A percentile compares a stretch with the other conserved stretches of the same genome.
Evolutionary conservation across 2,888 invertebrate genomes (phyloP).

Genomic region (Agrochola circellaris): DNA sequence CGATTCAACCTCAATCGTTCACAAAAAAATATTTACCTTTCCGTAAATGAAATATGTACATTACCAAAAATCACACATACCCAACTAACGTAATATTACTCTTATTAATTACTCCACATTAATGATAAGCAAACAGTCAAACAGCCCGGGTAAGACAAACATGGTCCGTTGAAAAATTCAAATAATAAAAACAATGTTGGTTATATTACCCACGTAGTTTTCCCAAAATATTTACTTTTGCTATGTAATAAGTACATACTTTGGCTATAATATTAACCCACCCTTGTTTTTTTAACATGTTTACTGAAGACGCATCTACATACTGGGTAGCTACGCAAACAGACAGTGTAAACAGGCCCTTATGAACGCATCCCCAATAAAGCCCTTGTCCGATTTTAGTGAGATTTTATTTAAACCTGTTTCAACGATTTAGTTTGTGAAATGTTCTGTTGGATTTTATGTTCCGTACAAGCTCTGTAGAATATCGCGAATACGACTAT

Average conservation of each 20-base stretch:
- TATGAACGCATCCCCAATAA: conserved; percentile 85
- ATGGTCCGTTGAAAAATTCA: conserved; percentile 73
- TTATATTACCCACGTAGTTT: conserved; percentile 71
- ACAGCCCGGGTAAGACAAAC: conserved; percentile 68
- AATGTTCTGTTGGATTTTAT: conserved; percentile 16
- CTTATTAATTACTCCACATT: conserved; percentile 66
- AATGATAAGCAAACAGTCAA: conserved; percentile 67
- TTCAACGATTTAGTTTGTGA: conserved; percentile 36
- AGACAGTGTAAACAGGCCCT: conserved; percentile 86
- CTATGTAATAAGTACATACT: conserved; percentile 72
- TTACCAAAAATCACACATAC: conserved; percentile 55
- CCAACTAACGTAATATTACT: conserved; percentile 50
- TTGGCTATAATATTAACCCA: conserved; percentile 75
- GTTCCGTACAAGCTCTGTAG: conserved; percentile 10
- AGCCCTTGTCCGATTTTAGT: conserved; percentile 77
- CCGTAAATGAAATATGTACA: conserved; percentile 37
- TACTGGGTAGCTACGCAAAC: conserved; percentile 87
- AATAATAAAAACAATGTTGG: conserved; percentile 78
- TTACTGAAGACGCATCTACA: conserved; percentile 89
- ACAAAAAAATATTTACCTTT: conserved; percentile 44
- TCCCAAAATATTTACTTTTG: conserved; percentile 75
- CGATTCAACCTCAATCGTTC: conserved; percentile 18
- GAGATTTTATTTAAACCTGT: conserved; percentile 73
- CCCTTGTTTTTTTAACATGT: conserved; percentile 90
- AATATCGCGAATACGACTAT: conserved; percentile 34